phyloP scores from a whole-genome alignment of 2,888 invertebrate species.

The Cantharis flavilabris region DNA sequence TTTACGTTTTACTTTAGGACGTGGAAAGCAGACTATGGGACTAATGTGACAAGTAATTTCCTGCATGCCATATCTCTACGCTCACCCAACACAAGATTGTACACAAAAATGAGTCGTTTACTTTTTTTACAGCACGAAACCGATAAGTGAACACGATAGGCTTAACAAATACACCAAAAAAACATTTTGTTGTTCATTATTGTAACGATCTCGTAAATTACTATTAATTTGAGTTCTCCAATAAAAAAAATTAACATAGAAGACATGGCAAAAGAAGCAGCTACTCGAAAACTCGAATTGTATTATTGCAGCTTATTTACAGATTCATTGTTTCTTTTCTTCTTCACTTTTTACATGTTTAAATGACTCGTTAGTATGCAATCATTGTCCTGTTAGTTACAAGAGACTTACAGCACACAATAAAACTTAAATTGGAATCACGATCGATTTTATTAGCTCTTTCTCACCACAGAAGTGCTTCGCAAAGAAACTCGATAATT shows the following conservation, averaged over 20 bases:
- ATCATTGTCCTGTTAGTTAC: not conserved
- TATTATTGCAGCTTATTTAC: not conserved
- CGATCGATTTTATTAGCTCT: not conserved
- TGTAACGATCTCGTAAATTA: not conserved
- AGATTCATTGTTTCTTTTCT: not conserved
- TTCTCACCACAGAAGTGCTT: not conserved
- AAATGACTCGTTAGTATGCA: not conserved
- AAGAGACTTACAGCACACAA: not conserved
- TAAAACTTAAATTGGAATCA: not conserved
- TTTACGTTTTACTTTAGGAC: conserved; percentile 23
- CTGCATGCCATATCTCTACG: conserved; percentile 32
- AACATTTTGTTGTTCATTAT: not conserved
- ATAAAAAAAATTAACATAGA: not conserved
- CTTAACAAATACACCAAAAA: conserved; percentile 5
- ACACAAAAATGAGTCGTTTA: conserved; percentile 28
- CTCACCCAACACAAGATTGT: conserved; percentile 21
- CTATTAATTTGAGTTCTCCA: not conserved
- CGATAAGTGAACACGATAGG: conserved; percentile 23
- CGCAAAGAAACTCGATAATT: not conserved
- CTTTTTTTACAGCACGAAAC: conserved; percentile 25
- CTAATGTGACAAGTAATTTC: conserved; percentile 37
- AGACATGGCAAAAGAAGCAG: not conserved
- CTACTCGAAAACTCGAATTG: no score
- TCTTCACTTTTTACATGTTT: not conserved
- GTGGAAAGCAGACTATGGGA: conserved; percentile 18